Evolutionary conservation across 2,113 vertebrate species (phyloP), one percentile per base, ranked within the genome.

Genomic region (Ia io): DNA sequence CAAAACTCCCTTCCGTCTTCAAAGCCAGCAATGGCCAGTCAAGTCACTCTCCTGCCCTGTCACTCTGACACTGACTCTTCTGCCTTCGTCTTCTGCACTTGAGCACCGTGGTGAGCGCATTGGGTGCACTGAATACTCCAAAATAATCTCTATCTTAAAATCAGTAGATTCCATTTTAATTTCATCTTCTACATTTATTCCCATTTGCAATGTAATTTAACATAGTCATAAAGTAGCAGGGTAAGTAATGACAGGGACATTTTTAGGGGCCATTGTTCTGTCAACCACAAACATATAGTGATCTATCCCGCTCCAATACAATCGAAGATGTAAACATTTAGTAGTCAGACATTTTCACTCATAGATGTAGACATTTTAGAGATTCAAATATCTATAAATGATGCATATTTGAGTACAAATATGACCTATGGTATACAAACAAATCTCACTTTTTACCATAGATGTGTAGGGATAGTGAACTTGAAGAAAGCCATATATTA

Each of bases 101-200:
- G 59, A 63, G 3, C 0, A 51, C 20, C 18, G 35, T 47, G 18
- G 28, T 40, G 51, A 53, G 47, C 32, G n/a, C 7, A 6, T 6
- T 17, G 5, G 9, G 1, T 6, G 65, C 35, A 53, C 40, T 18
- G 22, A 28, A 25, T 42, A 44, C 69, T 28, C 16, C 30, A 83
- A 28, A 59, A 51, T 67, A 35, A 63, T 95, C 16, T 65, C 6
- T 37, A 56, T 86, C 42, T 80, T 71, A 84, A 87, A 87, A 70
- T n/a, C 76, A 18, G 28, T 22, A 80, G 23, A 32, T 84, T 44
- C 67, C 70, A 67, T 80, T 56, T 71, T 84, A n/a, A 95, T 84
- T 69, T 69, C 30, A n/a, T 91, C 30, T 76, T 37, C 37, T 87
- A 49, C 79, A 28, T 44, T 53, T 42, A 70, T 78, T 71, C 7